Evolutionary conservation across 2,888 invertebrate species (phyloP), one percentile per base, ranked within the genome.

Genomic region (Luperina testacea): DNA sequence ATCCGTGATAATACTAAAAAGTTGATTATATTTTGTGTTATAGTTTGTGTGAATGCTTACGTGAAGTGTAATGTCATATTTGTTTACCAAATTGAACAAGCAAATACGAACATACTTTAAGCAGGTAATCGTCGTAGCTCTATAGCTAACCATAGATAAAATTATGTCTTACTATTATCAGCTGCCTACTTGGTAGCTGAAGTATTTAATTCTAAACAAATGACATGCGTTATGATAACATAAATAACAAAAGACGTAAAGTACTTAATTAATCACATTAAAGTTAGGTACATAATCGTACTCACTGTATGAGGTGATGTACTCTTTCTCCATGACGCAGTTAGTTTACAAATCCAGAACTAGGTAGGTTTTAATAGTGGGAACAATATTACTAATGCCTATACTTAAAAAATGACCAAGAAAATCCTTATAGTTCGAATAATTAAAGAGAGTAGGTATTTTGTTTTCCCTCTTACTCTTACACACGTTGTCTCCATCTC

Each of bases 161-260:
- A 70, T 32, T 6, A 51, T 32, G 65, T 70, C 84, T 83, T 83
- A 65, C 6, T 59, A 32, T n/a, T 80, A 80, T 85, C 81, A 85
- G 69, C 51, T 72, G 7, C 45, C 53, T 61, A 70, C 45, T 85
- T 82, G n/a, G 59, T 57, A 32, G 69, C 61, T 82, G 48, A 57
- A 86, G 77, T 65, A 57, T 61, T 61, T 65, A 86, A 85, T 72
- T 27, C 82, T 61, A 51, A 72, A 57, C 82, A 83, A 83, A 86
- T 70, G 53, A 76, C 38, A 65, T 38, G n/a, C 38, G 27, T 67
- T 74, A 74, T 38, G 64, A 51, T 85, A 64, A 57, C 24, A n/a
- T 48, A 85, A 85, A 85, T 72, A 86, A 61, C 53, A 72, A 77
- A 82, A 82, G 72, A 69, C 77, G 48, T 42, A 65, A 24, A 51